These are phyloP conservation scores for Diarsia dahlii DNA, from an alignment of 2,888 invertebrate species.

Conservation along the genomic window DNA sequence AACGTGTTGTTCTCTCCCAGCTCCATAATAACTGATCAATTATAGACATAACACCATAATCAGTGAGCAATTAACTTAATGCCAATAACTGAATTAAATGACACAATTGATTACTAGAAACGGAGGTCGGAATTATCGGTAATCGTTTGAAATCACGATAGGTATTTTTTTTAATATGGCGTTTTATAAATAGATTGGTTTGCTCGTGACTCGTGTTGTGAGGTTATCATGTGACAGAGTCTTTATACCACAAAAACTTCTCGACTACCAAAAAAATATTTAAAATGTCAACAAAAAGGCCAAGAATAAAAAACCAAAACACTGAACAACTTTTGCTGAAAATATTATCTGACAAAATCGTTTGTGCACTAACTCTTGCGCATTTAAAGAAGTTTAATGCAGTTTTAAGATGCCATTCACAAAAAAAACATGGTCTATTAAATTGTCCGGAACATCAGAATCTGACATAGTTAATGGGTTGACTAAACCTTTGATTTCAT, in stretches of 20 bases:
- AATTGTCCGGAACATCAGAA: neutral
- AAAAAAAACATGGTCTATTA: neutral
- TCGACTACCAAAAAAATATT: too few relatives aligned
- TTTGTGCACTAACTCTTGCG: too few relatives aligned
- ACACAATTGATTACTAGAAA: slow-evolving; percentile 85
- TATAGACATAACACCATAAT: slow-evolving; percentile 85
- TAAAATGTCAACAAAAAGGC: too few relatives aligned
- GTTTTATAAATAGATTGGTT: slow-evolving; percentile 16
- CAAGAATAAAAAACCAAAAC: too few relatives aligned
- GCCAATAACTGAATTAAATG: slow-evolving; percentile 85
- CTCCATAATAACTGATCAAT: slow-evolving; percentile 77
- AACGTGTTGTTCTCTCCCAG: slow-evolving; percentile 59
- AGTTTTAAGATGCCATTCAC: neutral
- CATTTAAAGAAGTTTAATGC: too few relatives aligned
- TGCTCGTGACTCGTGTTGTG: slow-evolving; percentile 21
- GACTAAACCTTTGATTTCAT: too few relatives aligned
- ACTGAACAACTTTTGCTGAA: too few relatives aligned
- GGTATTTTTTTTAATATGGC: slow-evolving; percentile 25
- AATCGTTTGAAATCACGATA: slow-evolving; percentile 79
- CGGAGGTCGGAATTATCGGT: slow-evolving; percentile 78
- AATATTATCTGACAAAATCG: too few relatives aligned
- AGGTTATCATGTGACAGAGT: neutral
- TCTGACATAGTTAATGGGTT: too few relatives aligned
- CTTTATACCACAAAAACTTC: neutral
- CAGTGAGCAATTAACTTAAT: slow-evolving; percentile 83